Evolutionary conservation across 2,113 vertebrate genomes (phyloP), one percentile per base, ranked within the genome.

Genomic region (Mixornis gularis): DNA sequence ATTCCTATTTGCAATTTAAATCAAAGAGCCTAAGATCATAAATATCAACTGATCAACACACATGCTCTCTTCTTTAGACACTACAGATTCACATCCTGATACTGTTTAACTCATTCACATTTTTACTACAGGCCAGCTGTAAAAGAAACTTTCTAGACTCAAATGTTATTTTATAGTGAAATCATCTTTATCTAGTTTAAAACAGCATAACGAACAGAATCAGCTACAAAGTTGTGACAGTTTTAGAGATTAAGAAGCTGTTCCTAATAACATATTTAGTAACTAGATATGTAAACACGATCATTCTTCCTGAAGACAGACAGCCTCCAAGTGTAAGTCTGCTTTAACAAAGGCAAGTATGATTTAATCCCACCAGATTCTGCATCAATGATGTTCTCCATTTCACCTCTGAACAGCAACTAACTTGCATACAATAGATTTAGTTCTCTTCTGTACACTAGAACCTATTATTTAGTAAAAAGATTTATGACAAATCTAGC

Each of bases 311-410:
- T 6, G 36, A 65, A 55, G 7, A 7, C 24, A 77, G 8, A 16
- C 6, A 65, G 43, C 25, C 7, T 44, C 24, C 24, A 82, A 62
- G 24, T 3, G 0, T 20, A 73, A 51, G 24, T 14, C 6, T 22
- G 5, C 10, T 32, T 43, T 21, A 87, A n/a, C 1, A 71, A 66
- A 58, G 6, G 3, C 11, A 80, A 68, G 17, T 12, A 43, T 20
- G 19, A 68, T 27, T 76, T n/a, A 68, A 68, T 15, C 11, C 9
- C 32, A 48, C 2, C 9, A 79, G 13, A 85, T 81, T 53, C n/a
- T 32, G 12, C 22, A 79, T 19, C 0, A 0, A 56, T 3, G 0
- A 36, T 16, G 13, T 5, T 55, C 36, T 41, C 11, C 51, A 46
- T 29, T 82, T 43, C n/a, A 60, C 26, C 16, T 63, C 13, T 12